Evolutionary conservation across 2,113 vertebrate species (phyloP).

Genomic region (Cepphus grylle): DNA sequence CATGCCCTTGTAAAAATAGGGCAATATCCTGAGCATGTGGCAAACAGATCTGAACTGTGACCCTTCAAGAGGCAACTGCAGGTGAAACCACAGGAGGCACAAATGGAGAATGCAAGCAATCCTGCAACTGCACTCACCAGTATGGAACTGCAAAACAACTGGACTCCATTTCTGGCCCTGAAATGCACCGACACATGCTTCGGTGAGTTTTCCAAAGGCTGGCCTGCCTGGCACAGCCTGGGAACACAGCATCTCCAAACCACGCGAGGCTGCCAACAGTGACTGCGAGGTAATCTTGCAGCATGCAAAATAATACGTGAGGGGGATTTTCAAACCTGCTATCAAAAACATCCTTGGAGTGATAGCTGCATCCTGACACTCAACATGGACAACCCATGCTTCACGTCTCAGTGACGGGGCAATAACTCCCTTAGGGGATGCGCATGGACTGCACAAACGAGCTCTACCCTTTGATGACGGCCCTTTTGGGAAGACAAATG

Average conservation of each 20-base stretch:
- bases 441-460: accelerated
- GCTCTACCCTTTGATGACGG: not conserved
- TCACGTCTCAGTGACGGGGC: accelerated
- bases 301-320: not conserved
- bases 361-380: not conserved
- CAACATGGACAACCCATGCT: not conserved
- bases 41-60: not conserved
- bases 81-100: not conserved
- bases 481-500: not conserved
- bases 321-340: not conserved
- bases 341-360: not conserved
- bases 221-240: not conserved
- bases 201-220: not conserved
- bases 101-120: not conserved
- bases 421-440: not conserved
- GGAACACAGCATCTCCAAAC: not conserved
- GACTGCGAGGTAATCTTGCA: not conserved
- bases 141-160: not conserved
- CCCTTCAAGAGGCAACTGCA: not conserved
- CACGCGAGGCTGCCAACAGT: not conserved
- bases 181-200: not conserved
- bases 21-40: not conserved
- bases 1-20: not conserved
- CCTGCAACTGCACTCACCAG: not conserved
- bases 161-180: not conserved